Evolutionary conservation across 2,797 vertebrate species (phyloP).

Genomic region (Pseudotriccus pelzelni): DNA sequence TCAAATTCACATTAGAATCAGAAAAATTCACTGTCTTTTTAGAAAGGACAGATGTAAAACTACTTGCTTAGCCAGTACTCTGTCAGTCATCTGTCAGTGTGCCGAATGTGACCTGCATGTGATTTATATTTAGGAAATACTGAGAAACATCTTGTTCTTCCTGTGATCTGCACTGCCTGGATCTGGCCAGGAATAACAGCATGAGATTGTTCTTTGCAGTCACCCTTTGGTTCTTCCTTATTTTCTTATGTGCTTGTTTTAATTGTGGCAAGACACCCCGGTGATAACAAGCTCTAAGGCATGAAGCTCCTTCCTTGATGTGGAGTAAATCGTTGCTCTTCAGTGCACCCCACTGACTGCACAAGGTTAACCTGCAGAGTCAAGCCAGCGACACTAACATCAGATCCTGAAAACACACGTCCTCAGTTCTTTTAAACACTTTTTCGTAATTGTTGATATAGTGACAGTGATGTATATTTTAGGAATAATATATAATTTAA

Average conservation of each 20-base stretch:
- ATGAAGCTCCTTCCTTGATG: neutral
- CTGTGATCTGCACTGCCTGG: neutral
- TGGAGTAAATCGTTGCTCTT: neutral
- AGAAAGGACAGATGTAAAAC: neutral
- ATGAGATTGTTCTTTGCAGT: neutral
- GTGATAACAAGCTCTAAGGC: neutral
- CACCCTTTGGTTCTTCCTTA: neutral
- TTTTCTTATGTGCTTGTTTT: neutral
- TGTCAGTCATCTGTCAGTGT: neutral
- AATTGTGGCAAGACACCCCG: neutral
- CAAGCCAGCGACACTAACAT: neutral
- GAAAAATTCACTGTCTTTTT: neutral
- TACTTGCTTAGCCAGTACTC: neutral
- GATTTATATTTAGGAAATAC: slow-evolving; percentile 3
- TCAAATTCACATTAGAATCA: neutral
- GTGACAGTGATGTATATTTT: neutral
- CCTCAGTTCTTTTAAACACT: neutral
- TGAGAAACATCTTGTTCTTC: neutral
- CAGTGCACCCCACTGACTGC: neutral
- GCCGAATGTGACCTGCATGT: neutral
- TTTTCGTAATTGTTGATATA: neutral
- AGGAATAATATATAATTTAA: neutral
- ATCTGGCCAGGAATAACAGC: neutral
- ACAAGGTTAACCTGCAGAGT: neutral
- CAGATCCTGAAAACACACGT: neutral